Conservation (phyloP, 2,113 vertebrate species). For the Micronisus gabar region DNA sequence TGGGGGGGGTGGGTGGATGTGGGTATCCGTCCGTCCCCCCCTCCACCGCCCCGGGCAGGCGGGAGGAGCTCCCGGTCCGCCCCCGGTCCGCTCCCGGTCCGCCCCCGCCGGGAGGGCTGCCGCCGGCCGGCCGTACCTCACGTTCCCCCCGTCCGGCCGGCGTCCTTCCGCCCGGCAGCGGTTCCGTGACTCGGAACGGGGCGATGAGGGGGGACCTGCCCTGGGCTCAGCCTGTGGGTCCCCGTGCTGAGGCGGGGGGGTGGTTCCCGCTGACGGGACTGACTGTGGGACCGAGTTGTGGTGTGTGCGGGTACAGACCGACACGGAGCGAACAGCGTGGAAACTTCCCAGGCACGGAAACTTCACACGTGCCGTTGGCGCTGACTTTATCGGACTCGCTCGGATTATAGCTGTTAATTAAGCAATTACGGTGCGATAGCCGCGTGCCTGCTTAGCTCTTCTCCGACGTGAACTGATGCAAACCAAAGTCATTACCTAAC, state of each 20-base stretch:
- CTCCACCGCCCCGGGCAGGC: too few relatives aligned
- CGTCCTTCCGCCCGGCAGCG: not conserved
- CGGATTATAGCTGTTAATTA: not conserved
- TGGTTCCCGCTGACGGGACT: not conserved
- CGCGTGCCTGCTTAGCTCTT: not conserved
- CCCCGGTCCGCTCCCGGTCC: too few relatives aligned
- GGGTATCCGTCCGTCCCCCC: too few relatives aligned
- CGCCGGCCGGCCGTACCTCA: too few relatives aligned
- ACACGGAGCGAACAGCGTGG: not conserved
- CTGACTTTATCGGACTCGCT: not conserved
- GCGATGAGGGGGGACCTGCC: not conserved
- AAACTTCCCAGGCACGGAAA: accelerated
- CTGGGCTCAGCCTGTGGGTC: not conserved
- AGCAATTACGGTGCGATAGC: accelerated
- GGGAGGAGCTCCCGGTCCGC: too few relatives aligned
- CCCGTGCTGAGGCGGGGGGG: not conserved
- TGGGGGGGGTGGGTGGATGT: too few relatives aligned
- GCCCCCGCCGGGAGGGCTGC: too few relatives aligned
- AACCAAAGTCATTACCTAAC: accelerated
- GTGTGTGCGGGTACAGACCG: not conserved
- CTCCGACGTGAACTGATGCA: not conserved
- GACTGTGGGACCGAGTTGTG: accelerated
- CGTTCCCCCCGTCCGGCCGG: too few relatives aligned
- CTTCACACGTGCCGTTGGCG: accelerated
- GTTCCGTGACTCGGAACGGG: not conserved